These are phyloP conservation scores for Telmatochromis sp. DNA, from an alignment of 2,113 vertebrate species.

Conservation along the genomic window DNA sequence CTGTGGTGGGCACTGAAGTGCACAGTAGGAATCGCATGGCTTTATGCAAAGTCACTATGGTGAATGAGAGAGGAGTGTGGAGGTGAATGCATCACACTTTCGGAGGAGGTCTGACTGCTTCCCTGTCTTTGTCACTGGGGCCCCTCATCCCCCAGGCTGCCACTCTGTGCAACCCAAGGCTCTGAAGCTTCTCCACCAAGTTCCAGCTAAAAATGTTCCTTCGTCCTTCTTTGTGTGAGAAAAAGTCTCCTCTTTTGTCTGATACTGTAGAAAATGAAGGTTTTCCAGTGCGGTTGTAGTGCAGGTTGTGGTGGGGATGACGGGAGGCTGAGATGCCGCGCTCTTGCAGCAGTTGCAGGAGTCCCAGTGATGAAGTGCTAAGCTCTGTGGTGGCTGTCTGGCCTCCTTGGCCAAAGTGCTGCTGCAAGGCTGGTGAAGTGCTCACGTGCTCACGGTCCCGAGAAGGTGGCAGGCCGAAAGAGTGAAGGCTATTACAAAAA, in stretches of 20 bases:
- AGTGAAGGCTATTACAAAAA: slow-evolving; percentile 65
- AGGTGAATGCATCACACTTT: neutral
- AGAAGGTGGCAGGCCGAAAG: slow-evolving; percentile 76
- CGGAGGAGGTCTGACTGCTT: neutral
- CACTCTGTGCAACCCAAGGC: slow-evolving; percentile 75
- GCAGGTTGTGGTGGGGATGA: neutral
- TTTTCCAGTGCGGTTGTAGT: neutral
- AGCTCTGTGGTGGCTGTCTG: neutral
- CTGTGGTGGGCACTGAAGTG: slow-evolving; percentile 3
- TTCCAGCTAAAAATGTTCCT: slow-evolving; percentile 74
- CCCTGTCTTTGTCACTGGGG: neutral
- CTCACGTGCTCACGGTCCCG: slow-evolving; percentile 72
- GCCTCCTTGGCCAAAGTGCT: neutral
- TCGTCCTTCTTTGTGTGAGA: neutral
- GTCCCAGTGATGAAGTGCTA: slow-evolving; percentile 39
- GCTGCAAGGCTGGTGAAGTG: neutral
- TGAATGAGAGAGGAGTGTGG: neutral
- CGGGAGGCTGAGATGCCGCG: slow-evolving; percentile 64
- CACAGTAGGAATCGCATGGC: neutral
- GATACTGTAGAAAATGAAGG: neutral
- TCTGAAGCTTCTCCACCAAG: slow-evolving; percentile 76
- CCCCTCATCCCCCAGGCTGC: slow-evolving; percentile 63
- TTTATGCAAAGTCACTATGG: slow-evolving; percentile 19
- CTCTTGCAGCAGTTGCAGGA: slow-evolving; percentile 65
- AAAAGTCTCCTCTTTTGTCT: neutral